These are phyloP conservation scores for Propsilocerus akamusi DNA, from an alignment of 1,140 invertebrate genomes.

Conservation along the genomic window DNA sequence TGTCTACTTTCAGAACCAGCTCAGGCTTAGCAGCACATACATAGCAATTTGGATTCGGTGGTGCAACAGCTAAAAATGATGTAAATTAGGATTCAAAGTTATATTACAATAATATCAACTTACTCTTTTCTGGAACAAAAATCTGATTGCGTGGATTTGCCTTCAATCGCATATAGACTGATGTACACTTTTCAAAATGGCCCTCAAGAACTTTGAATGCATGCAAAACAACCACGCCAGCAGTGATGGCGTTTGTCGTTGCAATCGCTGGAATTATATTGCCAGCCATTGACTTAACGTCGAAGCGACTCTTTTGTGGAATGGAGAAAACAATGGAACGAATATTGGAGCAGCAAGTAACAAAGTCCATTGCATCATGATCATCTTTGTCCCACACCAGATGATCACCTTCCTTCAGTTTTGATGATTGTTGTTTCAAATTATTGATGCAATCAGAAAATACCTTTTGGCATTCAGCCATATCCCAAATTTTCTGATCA, in stretches of 20 bases:
- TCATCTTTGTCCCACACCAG: conserved; percentile 98
- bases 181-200: conserved; percentile 48
- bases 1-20: conserved; percentile 55
- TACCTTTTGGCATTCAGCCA: conserved; percentile 42
- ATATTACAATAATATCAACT: conserved; percentile 8
- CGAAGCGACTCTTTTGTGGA: conserved; percentile 68
- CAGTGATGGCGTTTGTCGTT: conserved; percentile 94
- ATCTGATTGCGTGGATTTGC: conserved; percentile 47
- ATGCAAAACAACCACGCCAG: conserved; percentile 81
- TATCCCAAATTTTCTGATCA: conserved; percentile 68
- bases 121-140: conserved; percentile 45
- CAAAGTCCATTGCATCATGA: conserved; percentile 86
- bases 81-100: neutral
- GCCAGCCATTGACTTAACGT: conserved; percentile 97
- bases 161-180: conserved; percentile 52
- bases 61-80: conserved; percentile 27
- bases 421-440: conserved; percentile 42
- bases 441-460: conserved; percentile 54
- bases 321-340: conserved; percentile 85
- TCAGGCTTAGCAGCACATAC: conserved; percentile 74
- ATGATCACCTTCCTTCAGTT: conserved; percentile 40
- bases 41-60: conserved; percentile 61
- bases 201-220: conserved; percentile 63
- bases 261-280: conserved; percentile 98
- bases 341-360: conserved; percentile 87